These are phyloP conservation scores for Drosophila limbata DNA, from an alignment of 2,888 invertebrate species.

Conservation along the genomic window DNA sequence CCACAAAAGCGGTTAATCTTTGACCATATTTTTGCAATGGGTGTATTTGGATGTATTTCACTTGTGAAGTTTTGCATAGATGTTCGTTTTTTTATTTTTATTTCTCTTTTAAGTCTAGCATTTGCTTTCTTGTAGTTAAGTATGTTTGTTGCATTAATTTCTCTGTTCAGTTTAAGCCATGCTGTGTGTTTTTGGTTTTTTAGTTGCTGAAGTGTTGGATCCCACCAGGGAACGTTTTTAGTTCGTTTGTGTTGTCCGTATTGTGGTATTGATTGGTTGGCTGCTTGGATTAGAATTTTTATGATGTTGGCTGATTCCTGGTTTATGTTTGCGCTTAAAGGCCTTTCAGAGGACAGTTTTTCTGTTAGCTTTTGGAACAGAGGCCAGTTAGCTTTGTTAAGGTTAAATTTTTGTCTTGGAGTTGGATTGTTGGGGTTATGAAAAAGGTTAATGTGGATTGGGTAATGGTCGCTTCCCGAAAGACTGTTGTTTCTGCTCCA, in stretches of 20 bases:
- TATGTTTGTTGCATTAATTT: neutral
- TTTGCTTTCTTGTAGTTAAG: neutral
- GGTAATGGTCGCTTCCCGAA: slow-evolving; percentile 5
- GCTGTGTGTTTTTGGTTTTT: neutral
- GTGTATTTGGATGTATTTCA: neutral
- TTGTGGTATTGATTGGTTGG: neutral
- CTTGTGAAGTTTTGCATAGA: neutral
- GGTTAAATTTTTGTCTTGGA: neutral
- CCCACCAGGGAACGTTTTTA: neutral
- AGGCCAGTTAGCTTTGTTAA: slow-evolving; percentile 9
- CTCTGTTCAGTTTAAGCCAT: neutral
- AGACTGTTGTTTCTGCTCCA: neutral
- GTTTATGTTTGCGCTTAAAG: neutral
- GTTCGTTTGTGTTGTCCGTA: neutral
- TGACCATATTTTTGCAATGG: no score
- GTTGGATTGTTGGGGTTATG: neutral
- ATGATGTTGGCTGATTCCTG: slow-evolving; percentile 1
- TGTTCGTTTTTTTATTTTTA: neutral
- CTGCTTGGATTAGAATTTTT: neutral
- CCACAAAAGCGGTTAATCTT: no score
- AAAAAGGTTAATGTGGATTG: neutral
- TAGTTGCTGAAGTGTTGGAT: neutral
- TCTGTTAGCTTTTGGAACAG: slow-evolving; percentile 3
- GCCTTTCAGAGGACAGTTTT: neutral
- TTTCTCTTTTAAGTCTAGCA: neutral